These are phyloP conservation scores for Gisinianus flammeolus DNA, from an alignment of 2,888 invertebrate species.

Conservation along the genomic window DNA sequence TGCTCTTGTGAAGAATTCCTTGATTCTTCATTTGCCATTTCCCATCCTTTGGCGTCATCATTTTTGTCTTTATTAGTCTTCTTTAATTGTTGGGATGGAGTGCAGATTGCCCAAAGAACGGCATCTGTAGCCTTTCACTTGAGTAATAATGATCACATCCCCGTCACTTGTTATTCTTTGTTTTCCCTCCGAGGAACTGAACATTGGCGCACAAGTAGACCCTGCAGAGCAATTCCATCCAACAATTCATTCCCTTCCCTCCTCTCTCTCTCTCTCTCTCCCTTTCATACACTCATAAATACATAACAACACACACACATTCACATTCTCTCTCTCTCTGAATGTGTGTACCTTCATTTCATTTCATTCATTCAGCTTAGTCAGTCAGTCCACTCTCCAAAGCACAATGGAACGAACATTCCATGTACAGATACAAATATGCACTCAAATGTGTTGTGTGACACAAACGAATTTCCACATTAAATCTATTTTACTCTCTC, in stretches of 20 bases:
- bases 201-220: slow-evolving; percentile 29
- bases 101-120: slow-evolving; percentile 33
- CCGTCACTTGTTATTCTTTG: slow-evolving; percentile 40
- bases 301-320: background rate
- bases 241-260: slow-evolving; percentile 26
- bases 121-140: slow-evolving; percentile 33
- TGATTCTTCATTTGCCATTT: background rate
- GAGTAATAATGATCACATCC: slow-evolving; percentile 32
- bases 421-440: slow-evolving; percentile 5
- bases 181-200: slow-evolving; percentile 34
- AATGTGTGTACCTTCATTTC: too few relatives aligned
- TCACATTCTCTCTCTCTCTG: background rate
- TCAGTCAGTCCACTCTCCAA: too few relatives aligned
- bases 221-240: slow-evolving; percentile 24
- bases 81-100: slow-evolving; percentile 37
- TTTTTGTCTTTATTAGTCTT: slow-evolving; percentile 39
- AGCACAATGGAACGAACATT: too few relatives aligned
- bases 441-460: background rate
- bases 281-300: slow-evolving; percentile 18
- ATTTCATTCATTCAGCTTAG: too few relatives aligned
- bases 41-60: slow-evolving; percentile 18
- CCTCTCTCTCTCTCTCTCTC: slow-evolving; percentile 3
- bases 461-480: background rate
- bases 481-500: background rate
- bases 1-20: background rate